Evolutionary conservation across 2,113 vertebrate species (phyloP).

Genomic region (Anoplopoma fimbria): DNA sequence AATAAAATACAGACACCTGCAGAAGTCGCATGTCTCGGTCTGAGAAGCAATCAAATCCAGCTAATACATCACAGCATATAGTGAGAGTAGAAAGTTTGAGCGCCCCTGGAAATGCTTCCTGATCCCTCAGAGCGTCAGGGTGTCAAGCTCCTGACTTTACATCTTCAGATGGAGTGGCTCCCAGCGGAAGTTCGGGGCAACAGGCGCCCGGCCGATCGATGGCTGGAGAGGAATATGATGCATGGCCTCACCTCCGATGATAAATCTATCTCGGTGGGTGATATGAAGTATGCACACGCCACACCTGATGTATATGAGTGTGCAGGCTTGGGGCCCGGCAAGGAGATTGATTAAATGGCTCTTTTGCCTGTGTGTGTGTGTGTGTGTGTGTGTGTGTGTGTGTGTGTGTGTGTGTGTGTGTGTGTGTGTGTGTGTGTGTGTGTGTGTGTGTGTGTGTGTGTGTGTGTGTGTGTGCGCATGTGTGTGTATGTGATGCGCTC

Average conservation of each 20-base stretch:
- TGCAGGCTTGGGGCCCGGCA: slow-evolving; percentile 48
- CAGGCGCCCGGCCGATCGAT: slow-evolving; percentile 53
- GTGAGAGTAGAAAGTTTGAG: neutral
- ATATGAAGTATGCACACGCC: slow-evolving; percentile 69
- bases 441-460: slow-evolving; percentile 13
- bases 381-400: slow-evolving; percentile 21
- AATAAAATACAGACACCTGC: neutral
- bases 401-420: slow-evolving; percentile 5
- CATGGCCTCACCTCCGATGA: slow-evolving; percentile 57
- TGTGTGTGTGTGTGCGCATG: slow-evolving; percentile 18
- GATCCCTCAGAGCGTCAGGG: slow-evolving; percentile 51
- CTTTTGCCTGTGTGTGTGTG: neutral
- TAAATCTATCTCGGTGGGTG: slow-evolving; percentile 60
- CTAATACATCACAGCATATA: neutral
- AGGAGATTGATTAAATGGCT: slow-evolving; percentile 67
- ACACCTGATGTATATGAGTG: slow-evolving; percentile 69
- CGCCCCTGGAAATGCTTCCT: slow-evolving; percentile 5
- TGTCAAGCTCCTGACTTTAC: slow-evolving; percentile 64
- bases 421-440: slow-evolving; percentile 20
- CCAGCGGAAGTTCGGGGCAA: slow-evolving; percentile 54
- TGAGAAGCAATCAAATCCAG: slow-evolving; percentile 10
- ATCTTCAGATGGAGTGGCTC: slow-evolving; percentile 59
- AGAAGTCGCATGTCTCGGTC: neutral
- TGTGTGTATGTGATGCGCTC: slow-evolving; percentile 15
- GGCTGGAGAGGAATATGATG: slow-evolving; percentile 60